A percentile compares a stretch with the other conserved stretches of the same genome.
These are phyloP conservation scores for Rhopalosiphum nymphaeae DNA, from an alignment of 2,888 invertebrate species.

Conservation along the genomic window DNA sequence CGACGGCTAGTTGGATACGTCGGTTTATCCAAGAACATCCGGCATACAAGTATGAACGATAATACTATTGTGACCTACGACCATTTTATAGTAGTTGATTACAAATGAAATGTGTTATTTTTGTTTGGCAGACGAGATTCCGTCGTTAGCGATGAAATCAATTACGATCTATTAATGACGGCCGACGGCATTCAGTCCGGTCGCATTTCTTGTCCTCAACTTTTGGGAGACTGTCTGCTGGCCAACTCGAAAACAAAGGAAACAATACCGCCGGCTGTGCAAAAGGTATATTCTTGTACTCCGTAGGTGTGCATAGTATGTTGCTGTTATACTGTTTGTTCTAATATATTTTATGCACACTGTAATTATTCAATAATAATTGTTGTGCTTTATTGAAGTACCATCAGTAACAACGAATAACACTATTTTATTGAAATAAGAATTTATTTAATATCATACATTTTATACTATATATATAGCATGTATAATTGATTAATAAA, in stretches of 20 bases:
- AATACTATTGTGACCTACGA: background rate
- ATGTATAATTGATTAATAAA: slow-evolving; percentile 38
- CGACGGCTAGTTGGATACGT: slow-evolving; percentile 95
- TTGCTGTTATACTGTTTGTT: background rate
- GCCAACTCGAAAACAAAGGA: slow-evolving; percentile 86
- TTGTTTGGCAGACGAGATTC: slow-evolving; percentile 82
- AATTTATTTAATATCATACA: slow-evolving; percentile 16
- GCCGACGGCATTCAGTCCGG: slow-evolving; percentile 83
- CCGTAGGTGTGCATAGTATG: background rate
- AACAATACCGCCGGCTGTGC: slow-evolving; percentile 83
- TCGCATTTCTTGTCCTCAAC: slow-evolving; percentile 78
- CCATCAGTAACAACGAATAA: slow-evolving; percentile 35
- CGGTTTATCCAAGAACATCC: slow-evolving; percentile 90
- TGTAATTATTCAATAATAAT: slow-evolving; percentile 19
- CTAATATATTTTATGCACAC: background rate
- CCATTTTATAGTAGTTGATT: background rate
- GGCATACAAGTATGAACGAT: slow-evolving; percentile 82
- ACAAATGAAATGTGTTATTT: background rate
- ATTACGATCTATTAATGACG: slow-evolving; percentile 88
- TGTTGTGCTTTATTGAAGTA: background rate
- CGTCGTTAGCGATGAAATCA: slow-evolving; percentile 86
- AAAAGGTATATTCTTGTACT: slow-evolving; percentile 67
- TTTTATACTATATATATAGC: slow-evolving; percentile 12
- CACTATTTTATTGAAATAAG: slow-evolving; percentile 23
- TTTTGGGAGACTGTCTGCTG: slow-evolving; percentile 78